phyloP scores from a whole-genome alignment of 2,113 vertebrate species.

The Urocitellus parryii region DNA sequence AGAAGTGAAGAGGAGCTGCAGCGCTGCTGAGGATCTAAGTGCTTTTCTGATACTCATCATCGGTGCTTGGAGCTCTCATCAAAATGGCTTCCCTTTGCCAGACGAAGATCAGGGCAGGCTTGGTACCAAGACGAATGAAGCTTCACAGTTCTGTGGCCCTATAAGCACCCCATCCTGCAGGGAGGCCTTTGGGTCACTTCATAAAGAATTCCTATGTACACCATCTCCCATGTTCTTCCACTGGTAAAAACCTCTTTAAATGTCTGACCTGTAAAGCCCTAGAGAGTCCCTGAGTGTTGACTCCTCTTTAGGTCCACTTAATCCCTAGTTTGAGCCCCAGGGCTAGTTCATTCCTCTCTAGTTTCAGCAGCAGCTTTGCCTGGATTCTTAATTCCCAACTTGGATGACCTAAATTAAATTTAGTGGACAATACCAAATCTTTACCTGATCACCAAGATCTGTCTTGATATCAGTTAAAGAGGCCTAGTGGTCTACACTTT shows the following conservation, averaged over 20 bases:
- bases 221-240: neutral
- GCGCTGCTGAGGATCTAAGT: neutral
- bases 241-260: neutral
- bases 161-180: neutral
- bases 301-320: constrained; percentile 35
- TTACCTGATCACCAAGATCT: neutral
- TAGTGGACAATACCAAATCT: constrained; percentile 27
- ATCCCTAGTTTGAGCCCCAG: neutral
- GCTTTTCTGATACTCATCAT: constrained; percentile 18
- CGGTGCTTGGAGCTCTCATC: neutral
- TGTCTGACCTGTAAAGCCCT: constrained; percentile 40
- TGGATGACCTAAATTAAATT: neutral
- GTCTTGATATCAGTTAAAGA: neutral
- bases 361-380: constrained; percentile 18
- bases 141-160: neutral
- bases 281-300: constrained; percentile 68
- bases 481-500: constrained; percentile 8
- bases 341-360: constrained; percentile 15
- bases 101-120: neutral
- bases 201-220: neutral
- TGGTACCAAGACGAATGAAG: constrained; percentile 25
- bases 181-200: neutral
- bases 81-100: neutral
- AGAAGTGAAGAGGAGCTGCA: neutral
- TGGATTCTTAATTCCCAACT: constrained; percentile 16